These are phyloP conservation scores for Belgica antarctica DNA, from an alignment of 2,888 invertebrate genomes.

Conservation along the genomic window DNA sequence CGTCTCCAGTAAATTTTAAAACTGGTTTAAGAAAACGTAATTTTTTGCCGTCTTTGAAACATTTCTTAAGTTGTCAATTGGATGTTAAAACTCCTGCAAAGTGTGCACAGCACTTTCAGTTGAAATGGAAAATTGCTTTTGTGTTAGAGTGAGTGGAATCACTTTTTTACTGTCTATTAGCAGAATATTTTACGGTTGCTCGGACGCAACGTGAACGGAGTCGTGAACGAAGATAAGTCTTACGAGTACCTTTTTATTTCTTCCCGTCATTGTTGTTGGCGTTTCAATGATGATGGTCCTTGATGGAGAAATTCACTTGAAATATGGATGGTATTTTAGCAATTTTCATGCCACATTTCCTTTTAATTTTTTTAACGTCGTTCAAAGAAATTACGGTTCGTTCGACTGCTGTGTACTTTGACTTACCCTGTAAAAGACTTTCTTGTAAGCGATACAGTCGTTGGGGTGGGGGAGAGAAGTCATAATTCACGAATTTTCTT, in stretches of 20 bases:
- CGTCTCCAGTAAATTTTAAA: not conserved
- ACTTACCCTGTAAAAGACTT: not conserved
- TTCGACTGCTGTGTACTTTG: not conserved
- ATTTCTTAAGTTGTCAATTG: conserved; percentile 32
- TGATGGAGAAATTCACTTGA: conserved; percentile 29
- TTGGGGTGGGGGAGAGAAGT: not conserved
- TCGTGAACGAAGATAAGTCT: conserved; percentile 12
- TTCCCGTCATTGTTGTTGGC: conserved; percentile 16
- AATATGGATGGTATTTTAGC: conserved; percentile 43
- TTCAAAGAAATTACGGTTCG: not conserved
- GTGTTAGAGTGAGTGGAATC: conserved; percentile 16
- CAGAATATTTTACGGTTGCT: not conserved
- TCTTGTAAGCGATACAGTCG: not conserved
- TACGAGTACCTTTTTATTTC: not conserved
- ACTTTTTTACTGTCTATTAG: conserved; percentile 31
- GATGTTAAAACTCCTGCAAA: conserved; percentile 20
- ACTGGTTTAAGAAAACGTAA: conserved; percentile 25
- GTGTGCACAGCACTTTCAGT: conserved; percentile 11
- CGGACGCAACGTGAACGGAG: not conserved
- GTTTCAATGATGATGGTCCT: not conserved
- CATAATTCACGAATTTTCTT: not conserved
- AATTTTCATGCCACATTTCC: conserved; percentile 44
- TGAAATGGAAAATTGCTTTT: conserved; percentile 30
- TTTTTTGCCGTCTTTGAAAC: conserved; percentile 5
- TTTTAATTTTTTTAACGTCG: conserved; percentile 38